A percentile compares a stretch with the other conserved stretches of the same genome.
phyloP scores from a whole-genome alignment of 2,113 vertebrate genomes.

The Tiliqua scincoides region DNA sequence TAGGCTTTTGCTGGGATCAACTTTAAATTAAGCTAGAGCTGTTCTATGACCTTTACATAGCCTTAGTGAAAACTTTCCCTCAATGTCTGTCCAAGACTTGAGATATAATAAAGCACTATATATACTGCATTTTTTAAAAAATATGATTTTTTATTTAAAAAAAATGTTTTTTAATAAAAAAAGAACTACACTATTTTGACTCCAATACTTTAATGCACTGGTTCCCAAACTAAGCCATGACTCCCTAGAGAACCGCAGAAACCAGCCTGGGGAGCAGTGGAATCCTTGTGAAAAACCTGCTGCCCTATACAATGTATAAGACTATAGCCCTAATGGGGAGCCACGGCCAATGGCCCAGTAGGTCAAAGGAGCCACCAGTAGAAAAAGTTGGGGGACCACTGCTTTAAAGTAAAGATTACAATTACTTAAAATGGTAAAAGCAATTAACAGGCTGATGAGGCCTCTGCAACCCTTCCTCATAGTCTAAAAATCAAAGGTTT shows the following conservation, averaged over 20 bases:
- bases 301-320: too few species aligned
- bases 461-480: background rate
- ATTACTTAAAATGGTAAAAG: background rate
- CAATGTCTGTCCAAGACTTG: background rate
- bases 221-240: too few species aligned
- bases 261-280: too few species aligned
- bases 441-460: background rate
- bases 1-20: background rate
- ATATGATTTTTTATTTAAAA: too few species aligned
- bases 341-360: too few species aligned
- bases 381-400: too few species aligned
- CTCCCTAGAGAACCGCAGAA: too few species aligned
- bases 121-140: too few species aligned
- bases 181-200: background rate
- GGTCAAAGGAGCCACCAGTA: too few species aligned
- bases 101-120: background rate
- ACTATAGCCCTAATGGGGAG: too few species aligned
- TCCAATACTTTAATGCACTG: background rate
- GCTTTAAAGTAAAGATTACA: background rate
- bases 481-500: background rate
- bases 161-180: too few species aligned
- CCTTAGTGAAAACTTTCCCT: background rate
- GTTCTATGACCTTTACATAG: background rate
- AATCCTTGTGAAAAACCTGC: too few species aligned
- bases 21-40: background rate